phyloP scores from a whole-genome alignment of 1,140 invertebrate genomes.

The Cheumatopsyche charites region DNA sequence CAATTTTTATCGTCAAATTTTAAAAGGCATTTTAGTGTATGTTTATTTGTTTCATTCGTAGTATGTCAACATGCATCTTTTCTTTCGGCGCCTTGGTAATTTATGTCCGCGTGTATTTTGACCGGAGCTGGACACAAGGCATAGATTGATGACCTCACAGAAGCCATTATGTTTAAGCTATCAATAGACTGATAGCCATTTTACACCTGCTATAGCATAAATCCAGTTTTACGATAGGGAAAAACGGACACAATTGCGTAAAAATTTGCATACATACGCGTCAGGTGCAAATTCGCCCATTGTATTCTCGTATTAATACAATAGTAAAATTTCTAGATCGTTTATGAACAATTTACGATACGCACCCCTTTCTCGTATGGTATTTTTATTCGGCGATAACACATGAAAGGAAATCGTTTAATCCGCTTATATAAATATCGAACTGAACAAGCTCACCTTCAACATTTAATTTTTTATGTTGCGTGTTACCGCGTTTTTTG shows the following conservation, averaged over 20 bases:
- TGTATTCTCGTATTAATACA: not conserved
- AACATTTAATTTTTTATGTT: conserved; percentile 6
- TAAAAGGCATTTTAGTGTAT: too few species aligned
- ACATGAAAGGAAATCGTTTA: conserved; percentile 16
- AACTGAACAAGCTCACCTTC: conserved; percentile 18
- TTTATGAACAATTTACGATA: conserved; percentile 7
- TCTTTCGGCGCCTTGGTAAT: conserved; percentile 4
- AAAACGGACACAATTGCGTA: not conserved
- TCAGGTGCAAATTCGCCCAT: not conserved
- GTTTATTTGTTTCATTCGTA: too few species aligned
- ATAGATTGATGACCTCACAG: conserved; percentile 15
- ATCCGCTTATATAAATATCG: conserved; percentile 9
- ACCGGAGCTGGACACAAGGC: conserved; percentile 8
- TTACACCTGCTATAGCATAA: not conserved
- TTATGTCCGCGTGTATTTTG: conserved; percentile 16
- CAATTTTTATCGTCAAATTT: too few species aligned
- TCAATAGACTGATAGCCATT: not conserved
- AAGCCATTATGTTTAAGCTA: conserved; percentile 21
- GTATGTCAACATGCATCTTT: not conserved
- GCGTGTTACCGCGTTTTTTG: not conserved
- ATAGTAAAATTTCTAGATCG: not conserved
- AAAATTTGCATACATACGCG: conserved; percentile 20
- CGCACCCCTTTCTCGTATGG: not conserved
- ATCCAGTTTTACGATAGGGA: not conserved
- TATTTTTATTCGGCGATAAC: conserved; percentile 2